phyloP scores from a whole-genome alignment of 2,113 vertebrate species.

The Bungarus multicinctus region DNA sequence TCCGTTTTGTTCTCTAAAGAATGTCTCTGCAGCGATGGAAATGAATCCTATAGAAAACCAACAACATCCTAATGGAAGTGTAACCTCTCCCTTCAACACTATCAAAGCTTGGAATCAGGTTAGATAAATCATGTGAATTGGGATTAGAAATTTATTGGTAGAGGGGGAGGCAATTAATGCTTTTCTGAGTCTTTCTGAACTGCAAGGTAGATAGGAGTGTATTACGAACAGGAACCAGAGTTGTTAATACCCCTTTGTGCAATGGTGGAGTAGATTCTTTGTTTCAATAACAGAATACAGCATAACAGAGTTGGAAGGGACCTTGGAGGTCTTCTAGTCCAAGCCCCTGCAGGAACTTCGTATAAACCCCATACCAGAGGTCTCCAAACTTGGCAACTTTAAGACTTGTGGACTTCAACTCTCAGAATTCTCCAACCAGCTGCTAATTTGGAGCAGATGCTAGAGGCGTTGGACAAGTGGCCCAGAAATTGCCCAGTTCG shows the following conservation, averaged over 20 bases:
- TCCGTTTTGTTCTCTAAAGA: slow-evolving; percentile 9
- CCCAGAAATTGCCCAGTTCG: neutral
- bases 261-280: neutral
- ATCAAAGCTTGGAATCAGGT: neutral
- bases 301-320: neutral
- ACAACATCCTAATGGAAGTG: neutral
- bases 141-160: neutral
- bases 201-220: neutral
- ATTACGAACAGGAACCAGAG: neutral
- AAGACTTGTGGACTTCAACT: too few relatives aligned
- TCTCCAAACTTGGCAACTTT: too few relatives aligned
- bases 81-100: neutral
- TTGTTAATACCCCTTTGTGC: neutral
- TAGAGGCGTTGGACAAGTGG: neutral
- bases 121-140: slow-evolving; percentile 15
- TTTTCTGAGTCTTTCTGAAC: neutral
- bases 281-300: neutral
- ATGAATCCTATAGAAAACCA: neutral
- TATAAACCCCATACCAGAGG: neutral
- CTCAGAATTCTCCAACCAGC: neutral
- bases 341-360: neutral
- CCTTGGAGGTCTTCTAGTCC: neutral
- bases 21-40: neutral
- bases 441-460: neutral
- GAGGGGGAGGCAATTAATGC: neutral